Conservation (phyloP, 2,797 vertebrate genomes). For the Argyrosomus regius region DNA sequence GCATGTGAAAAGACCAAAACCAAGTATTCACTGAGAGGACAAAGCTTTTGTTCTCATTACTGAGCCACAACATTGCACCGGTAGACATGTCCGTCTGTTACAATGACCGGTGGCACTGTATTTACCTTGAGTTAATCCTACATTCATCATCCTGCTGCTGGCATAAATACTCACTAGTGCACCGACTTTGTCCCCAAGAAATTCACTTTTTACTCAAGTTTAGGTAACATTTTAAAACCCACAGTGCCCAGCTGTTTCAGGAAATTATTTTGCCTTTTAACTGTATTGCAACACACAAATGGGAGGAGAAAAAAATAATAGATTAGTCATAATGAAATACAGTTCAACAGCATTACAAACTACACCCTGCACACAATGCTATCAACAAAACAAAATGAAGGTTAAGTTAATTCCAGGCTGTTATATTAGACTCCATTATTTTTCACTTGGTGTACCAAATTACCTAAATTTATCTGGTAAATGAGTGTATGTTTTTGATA, state of each 20-base stretch:
- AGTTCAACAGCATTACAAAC: neutral
- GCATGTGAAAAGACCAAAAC: neutral
- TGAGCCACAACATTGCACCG: neutral
- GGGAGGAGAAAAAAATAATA: neutral
- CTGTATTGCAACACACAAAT: neutral
- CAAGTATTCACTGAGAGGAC: neutral
- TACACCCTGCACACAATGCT: neutral
- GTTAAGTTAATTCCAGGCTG: neutral
- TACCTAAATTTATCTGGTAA: neutral
- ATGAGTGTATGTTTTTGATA: neutral
- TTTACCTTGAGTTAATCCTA: neutral
- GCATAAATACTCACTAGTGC: neutral
- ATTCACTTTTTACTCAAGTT: neutral
- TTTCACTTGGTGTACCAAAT: neutral
- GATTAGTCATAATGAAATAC: neutral
- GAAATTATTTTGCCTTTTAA: neutral
- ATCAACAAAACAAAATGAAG: neutral
- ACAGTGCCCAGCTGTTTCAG: neutral
- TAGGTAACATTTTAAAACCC: neutral
- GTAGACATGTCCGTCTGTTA: neutral
- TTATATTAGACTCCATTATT: neutral
- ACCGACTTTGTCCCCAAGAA: too few relatives aligned
- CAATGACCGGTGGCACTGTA: neutral
- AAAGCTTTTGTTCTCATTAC: neutral
- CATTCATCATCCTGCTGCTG: neutral